phyloP scores from a whole-genome alignment of 2,113 vertebrate species.

The Sturnira hondurensis region DNA sequence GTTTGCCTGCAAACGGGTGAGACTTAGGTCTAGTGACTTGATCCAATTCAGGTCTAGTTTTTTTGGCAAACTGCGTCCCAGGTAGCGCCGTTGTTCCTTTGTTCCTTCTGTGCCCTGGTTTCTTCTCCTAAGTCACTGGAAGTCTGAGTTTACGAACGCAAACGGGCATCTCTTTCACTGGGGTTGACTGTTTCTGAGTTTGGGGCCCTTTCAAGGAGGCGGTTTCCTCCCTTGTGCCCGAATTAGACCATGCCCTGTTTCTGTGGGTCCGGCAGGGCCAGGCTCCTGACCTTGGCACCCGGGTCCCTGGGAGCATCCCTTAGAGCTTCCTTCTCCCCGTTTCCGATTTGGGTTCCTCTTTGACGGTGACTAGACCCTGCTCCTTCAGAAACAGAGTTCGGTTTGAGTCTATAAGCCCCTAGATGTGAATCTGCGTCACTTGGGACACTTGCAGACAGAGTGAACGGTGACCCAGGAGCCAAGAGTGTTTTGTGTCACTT shows the following conservation, averaged over 20 bases:
- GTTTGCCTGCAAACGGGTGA: neutral
- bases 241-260: neutral
- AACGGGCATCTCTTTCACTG: neutral
- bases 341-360: neutral
- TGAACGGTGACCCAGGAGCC: conserved; percentile 35
- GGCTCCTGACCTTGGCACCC: neutral
- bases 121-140: neutral
- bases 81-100: neutral
- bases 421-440: neutral
- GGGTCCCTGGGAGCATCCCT: neutral
- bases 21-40: neutral
- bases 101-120: neutral
- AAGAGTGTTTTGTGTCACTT: conserved; percentile 32
- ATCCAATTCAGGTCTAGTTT: neutral
- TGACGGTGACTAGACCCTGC: neutral
- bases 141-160: neutral
- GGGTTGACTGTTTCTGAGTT: neutral
- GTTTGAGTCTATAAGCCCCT: neutral
- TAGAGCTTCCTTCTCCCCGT: neutral
- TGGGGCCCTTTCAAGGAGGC: neutral
- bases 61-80: neutral
- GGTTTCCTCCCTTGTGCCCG: neutral
- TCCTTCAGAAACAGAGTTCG: neutral
- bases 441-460: neutral
- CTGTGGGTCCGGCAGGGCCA: neutral